Percentiles rank a stretch among this genome's conserved stretches.
phyloP scores from a whole-genome alignment of 2,113 vertebrate genomes.

The Uropsilus gracilis region DNA sequence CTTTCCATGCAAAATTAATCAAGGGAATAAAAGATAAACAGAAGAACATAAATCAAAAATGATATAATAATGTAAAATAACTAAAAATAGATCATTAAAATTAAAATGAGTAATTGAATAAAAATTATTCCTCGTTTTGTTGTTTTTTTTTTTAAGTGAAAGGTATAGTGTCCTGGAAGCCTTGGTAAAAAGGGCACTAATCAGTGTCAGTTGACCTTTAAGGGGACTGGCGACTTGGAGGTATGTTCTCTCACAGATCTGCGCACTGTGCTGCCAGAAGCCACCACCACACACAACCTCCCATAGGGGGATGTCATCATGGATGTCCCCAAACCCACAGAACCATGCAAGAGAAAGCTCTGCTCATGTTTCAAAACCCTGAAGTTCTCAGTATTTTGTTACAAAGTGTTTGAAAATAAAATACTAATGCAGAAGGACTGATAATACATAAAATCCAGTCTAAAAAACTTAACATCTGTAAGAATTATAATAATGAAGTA shows the following conservation, averaged over 20 bases:
- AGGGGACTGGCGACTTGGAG: not conserved
- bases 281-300: no score
- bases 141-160: no score
- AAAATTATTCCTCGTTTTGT: no score
- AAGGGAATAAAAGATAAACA: not conserved
- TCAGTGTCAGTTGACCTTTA: not conserved
- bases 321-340: no score
- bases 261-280: no score
- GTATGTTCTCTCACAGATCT: not conserved
- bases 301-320: no score
- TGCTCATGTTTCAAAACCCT: not conserved
- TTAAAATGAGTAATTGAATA: no score
- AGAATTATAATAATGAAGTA: not conserved
- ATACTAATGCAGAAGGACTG: not conserved
- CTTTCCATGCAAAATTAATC: not conserved
- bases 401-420: not conserved
- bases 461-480: not conserved
- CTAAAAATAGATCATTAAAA: no score
- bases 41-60: not conserved
- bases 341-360: not conserved
- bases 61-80: not conserved
- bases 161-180: no score
- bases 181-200: not conserved
- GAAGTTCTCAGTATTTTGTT: not conserved
- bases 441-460: not conserved